Percentiles rank a stretch among this genome's conserved stretches.
Evolutionary conservation across 2,113 vertebrate genomes (phyloP).

Genomic region (Pao palembangensis): DNA sequence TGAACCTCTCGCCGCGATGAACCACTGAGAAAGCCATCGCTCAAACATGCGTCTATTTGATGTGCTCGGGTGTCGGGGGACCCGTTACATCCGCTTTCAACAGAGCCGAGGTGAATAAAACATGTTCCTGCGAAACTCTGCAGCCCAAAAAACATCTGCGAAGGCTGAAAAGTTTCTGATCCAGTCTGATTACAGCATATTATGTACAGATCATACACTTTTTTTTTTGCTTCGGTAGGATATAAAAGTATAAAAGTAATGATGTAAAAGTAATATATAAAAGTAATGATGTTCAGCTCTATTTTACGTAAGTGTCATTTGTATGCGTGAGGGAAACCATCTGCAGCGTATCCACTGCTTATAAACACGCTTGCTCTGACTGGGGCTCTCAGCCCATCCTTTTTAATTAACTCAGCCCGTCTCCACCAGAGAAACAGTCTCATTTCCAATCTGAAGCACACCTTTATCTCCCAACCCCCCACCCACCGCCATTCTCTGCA

Average conservation of each 20-base stretch:
- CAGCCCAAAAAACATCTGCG: slow-evolving; percentile 19
- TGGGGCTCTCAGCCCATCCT: slow-evolving; percentile 12
- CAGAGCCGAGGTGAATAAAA: slow-evolving; percentile 31
- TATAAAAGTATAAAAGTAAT: too few relatives aligned
- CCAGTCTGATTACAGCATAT: slow-evolving; percentile 34
- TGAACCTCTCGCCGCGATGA: slow-evolving; percentile 2
- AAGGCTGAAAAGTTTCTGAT: slow-evolving; percentile 21
- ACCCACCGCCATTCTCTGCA: slow-evolving; percentile 7
- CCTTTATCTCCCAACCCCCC: slow-evolving; percentile 2
- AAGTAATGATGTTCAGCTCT: neutral
- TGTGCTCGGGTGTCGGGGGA: slow-evolving; percentile 1
- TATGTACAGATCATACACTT: neutral
- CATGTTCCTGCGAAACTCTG: slow-evolving; percentile 14
- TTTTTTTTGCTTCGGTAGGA: slow-evolving; percentile 32
- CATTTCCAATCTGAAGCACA: slow-evolving; percentile 24
- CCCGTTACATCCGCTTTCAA: slow-evolving; percentile 19
- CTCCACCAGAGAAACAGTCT: slow-evolving; percentile 13
- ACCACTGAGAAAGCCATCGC: slow-evolving; percentile 14
- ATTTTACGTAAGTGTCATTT: slow-evolving; percentile 14
- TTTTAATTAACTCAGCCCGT: slow-evolving; percentile 38
- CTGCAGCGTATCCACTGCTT: slow-evolving; percentile 11
- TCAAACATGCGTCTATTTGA: slow-evolving; percentile 30
- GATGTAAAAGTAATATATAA: too few relatives aligned
- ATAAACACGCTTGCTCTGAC: slow-evolving; percentile 10
- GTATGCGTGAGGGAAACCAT: slow-evolving; percentile 24